Evolutionary conservation across 37 sponge, comb jelly and placozoan genomes (phyloP).

Genomic region (Corticium candelabrum): DNA sequence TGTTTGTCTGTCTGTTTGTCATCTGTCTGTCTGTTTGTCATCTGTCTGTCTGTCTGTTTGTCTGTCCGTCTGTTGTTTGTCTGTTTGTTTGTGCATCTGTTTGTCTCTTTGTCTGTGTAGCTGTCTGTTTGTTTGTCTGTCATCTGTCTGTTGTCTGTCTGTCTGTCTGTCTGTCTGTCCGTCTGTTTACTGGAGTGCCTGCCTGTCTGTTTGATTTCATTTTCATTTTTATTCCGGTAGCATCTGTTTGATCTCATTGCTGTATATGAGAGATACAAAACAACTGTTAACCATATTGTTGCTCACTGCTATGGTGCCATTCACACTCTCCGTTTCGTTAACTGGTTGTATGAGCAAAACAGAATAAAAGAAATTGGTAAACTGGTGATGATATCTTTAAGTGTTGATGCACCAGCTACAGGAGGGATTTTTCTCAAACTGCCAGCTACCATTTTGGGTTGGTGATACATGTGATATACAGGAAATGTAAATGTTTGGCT

Average conservation of each 20-base stretch:
- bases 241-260: conserved; percentile 35
- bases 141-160: no score
- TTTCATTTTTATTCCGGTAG: conserved; percentile 20
- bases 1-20: no score
- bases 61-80: no score
- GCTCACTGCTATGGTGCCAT: conserved; percentile 58
- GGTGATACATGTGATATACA: neutral
- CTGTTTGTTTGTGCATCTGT: no score
- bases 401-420: neutral
- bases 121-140: no score
- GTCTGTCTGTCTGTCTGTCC: no score
- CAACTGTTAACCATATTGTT: conserved; percentile 21
- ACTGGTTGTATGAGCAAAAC: neutral
- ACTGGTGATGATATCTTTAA: neutral
- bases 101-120: no score
- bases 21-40: no score
- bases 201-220: neutral
- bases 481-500: no score
- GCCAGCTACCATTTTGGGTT: neutral
- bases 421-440: neutral
- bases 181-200: neutral
- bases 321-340: conserved; percentile 9
- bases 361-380: neutral
- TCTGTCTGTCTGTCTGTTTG: no score
- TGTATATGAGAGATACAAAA: conserved; percentile 32